Percentiles rank a stretch among this genome's conserved stretches.
phyloP scores from a whole-genome alignment of 2,113 vertebrate genomes.

The Chunga burmeisteri region DNA sequence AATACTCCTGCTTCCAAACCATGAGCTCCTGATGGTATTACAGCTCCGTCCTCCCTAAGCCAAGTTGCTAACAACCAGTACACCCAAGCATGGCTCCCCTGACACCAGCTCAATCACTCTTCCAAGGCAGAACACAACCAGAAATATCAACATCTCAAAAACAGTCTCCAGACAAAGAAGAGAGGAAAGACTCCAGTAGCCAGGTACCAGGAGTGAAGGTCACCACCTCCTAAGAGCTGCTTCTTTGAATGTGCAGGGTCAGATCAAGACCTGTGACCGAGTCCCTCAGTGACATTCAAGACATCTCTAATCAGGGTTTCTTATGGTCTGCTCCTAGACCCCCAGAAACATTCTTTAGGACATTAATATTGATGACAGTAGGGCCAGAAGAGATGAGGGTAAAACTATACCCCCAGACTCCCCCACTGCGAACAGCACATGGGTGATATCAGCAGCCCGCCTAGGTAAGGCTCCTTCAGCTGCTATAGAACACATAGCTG shows the following conservation, averaged over 20 bases:
- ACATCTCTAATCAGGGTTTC: background rate
- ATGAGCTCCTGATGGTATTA: accelerated
- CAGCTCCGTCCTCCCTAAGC: background rate
- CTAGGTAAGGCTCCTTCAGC: background rate
- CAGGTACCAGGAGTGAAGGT: background rate
- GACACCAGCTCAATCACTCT: background rate
- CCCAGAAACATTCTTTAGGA: background rate
- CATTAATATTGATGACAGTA: background rate
- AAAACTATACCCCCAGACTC: background rate
- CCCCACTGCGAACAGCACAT: background rate
- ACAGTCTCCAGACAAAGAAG: background rate
- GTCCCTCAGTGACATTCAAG: background rate
- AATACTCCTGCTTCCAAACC: background rate
- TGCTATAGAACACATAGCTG: background rate
- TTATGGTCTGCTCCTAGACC: background rate
- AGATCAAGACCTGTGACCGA: background rate
- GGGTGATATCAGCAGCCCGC: background rate
- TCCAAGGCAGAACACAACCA: background rate
- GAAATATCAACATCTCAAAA: background rate
- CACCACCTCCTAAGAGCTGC: background rate
- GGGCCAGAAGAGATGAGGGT: background rate
- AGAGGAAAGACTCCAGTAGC: background rate
- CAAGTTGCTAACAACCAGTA: background rate
- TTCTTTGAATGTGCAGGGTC: background rate
- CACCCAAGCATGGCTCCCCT: background rate